Percentiles rank a stretch among this genome's conserved stretches.
phyloP scores from a whole-genome alignment of 2,113 vertebrate genomes.

The Xenopus tropicalis region DNA sequence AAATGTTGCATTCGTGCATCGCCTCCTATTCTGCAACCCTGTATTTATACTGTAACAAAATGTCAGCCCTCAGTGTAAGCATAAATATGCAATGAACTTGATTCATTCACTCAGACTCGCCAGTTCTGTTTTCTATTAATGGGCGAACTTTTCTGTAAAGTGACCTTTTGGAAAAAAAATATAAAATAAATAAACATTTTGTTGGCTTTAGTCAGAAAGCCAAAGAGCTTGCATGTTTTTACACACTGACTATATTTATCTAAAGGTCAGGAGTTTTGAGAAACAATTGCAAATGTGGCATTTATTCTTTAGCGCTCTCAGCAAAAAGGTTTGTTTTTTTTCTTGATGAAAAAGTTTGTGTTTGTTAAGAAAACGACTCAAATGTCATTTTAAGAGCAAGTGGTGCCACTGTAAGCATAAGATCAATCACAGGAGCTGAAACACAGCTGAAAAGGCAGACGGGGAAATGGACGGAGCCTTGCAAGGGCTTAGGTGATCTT shows the following conservation, averaged over 20 bases:
- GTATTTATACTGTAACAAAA: not conserved
- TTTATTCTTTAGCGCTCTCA: slow-evolving; percentile 36
- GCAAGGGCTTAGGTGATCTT: too few species aligned
- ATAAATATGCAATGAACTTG: slow-evolving; percentile 30
- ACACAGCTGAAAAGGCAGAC: too few species aligned
- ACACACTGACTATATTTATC: slow-evolving; percentile 38
- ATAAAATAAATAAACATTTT: slow-evolving; percentile 43
- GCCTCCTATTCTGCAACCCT: too few species aligned
- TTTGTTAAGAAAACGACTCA: not conserved
- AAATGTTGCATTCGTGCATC: too few species aligned
- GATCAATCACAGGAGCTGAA: not conserved
- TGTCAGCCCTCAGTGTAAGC: slow-evolving; percentile 20
- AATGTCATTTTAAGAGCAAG: slow-evolving; percentile 13
- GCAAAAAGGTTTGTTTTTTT: not conserved
- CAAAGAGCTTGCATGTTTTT: slow-evolving; percentile 35
- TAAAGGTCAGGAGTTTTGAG: slow-evolving; percentile 34
- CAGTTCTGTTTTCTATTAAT: slow-evolving; percentile 35
- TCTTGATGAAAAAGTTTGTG: slow-evolving; percentile 32
- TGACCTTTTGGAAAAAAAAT: slow-evolving; percentile 38
- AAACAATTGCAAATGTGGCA: slow-evolving; percentile 44
- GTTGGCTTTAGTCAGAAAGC: slow-evolving; percentile 26
- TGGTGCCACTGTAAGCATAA: too few species aligned
- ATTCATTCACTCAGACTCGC: slow-evolving; percentile 14
- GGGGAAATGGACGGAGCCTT: too few species aligned
- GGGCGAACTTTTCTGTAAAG: slow-evolving; percentile 11